phyloP scores from a whole-genome alignment of 1,140 invertebrate genomes.

The Pseudomyrmex sp. region DNA sequence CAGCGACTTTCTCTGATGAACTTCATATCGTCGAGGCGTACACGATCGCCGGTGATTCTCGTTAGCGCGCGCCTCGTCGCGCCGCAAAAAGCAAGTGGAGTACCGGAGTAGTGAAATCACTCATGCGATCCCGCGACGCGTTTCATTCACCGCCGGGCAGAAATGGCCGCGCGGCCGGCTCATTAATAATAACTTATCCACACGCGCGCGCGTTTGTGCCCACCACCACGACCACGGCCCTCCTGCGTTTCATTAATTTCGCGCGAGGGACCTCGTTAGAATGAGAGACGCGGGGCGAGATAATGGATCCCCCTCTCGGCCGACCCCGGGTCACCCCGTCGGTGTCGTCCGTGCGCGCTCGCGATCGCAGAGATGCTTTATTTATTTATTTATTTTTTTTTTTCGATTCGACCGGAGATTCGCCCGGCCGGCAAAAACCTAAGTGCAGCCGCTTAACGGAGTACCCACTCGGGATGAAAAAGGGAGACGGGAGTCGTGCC shows the following conservation, averaged over 20 bases:
- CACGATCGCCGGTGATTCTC: conserved; percentile 47
- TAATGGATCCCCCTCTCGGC: conserved; percentile 43
- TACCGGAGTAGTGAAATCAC: conserved; percentile 50
- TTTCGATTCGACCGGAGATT: conserved; percentile 47
- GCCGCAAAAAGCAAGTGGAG: conserved; percentile 49
- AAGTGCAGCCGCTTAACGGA: conserved; percentile 63
- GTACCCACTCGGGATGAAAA: conserved; percentile 48
- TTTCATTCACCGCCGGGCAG: conserved; percentile 58
- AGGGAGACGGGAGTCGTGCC: conserved; percentile 40
- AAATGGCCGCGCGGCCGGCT: conserved; percentile 42
- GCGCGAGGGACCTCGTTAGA: conserved; percentile 57
- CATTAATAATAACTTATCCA: conserved; percentile 63
- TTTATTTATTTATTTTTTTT: background rate
- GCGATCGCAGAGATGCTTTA: conserved; percentile 16
- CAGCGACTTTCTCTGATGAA: conserved; percentile 28
- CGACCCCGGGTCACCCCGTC: conserved; percentile 49
- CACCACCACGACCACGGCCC: conserved; percentile 9
- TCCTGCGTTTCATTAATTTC: conserved; percentile 60
- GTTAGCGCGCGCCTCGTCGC: conserved; percentile 56
- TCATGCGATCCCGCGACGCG: conserved; percentile 51
- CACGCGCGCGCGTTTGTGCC: conserved; percentile 38
- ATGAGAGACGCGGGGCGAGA: conserved; percentile 42
- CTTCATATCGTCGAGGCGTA: conserved; percentile 4
- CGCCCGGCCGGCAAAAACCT: conserved; percentile 60
- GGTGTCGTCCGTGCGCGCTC: conserved; percentile 26